phyloP scores from a whole-genome alignment of 92 coral and sea anemone genomes.

The Hydrozoanthus gracilis region DNA sequence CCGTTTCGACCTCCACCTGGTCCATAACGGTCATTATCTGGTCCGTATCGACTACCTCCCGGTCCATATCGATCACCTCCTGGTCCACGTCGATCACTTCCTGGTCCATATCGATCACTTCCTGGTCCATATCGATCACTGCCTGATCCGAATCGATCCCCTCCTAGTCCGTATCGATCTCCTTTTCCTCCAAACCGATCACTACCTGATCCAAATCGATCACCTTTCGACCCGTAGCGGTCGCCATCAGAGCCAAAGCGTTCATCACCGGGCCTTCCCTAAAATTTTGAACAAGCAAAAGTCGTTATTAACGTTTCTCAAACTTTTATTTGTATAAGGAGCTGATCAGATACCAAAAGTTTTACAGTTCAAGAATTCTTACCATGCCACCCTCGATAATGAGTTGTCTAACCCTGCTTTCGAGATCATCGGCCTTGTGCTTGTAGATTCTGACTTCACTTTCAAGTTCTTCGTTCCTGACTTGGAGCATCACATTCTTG shows the following conservation, averaged over 20 bases:
- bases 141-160: not conserved
- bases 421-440: constrained; percentile 70
- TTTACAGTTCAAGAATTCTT: not conserved
- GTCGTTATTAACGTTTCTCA: not conserved
- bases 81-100: not conserved
- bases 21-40: not conserved
- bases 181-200: constrained; percentile 4
- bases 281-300: not conserved
- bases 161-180: constrained; percentile 6
- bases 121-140: not conserved
- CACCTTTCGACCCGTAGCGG: not conserved
- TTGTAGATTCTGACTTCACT: constrained; percentile 62
- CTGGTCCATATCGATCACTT: constrained; percentile 6
- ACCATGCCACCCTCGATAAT: constrained; percentile 28
- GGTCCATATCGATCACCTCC: constrained; percentile 15
- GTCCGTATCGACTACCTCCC: not conserved
- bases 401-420: constrained; percentile 38
- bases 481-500: constrained; percentile 47
- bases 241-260: not conserved
- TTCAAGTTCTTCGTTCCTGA: constrained; percentile 47
- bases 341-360: too few species aligned
- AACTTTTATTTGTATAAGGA: too few species aligned
- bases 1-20: not conserved
- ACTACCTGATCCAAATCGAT: not conserved
- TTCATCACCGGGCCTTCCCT: constrained; percentile 21